Evolutionary conservation across 2,797 vertebrate genomes (phyloP), one percentile per base, ranked within the genome.

Genomic region (Hafferia zeledoni): DNA sequence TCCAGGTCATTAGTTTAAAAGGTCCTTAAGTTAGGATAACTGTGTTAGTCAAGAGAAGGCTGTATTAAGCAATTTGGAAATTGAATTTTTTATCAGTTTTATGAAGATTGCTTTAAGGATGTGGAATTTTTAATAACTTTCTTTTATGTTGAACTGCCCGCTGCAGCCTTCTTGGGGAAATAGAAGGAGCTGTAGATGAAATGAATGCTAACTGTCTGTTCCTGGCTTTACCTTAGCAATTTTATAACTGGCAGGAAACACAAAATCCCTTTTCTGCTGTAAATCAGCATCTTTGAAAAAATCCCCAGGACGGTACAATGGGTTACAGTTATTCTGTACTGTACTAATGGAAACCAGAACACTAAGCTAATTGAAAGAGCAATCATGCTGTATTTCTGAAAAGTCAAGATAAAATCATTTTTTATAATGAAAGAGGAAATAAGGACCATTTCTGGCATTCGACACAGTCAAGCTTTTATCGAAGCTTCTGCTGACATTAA

Each of bases 1-100:
- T 96, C 64, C 71, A 87, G 92, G 89, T 88, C 77, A 95, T 97
- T 96, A 96, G 92, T 96, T 97, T 96, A 94, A 97, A 96, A 96
- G 93, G 81, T 91, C 95, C 78, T 96, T 96, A 96, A 95, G 83
- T 94, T 97, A 94, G 88, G 93, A 96, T 94, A 96, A 96, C 95
- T 90, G 77, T 91, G 76, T 94, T 95, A 97, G 93, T 89, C 50
- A 83, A 88, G 79, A 92, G 91, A 92, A 95, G 77, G 35, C 41
- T 52, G 64, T 92, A 92, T 94, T 90, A 95, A 94, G 67, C 72
- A 95, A 96, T 86, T 95, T 89, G 87, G 91, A 97, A 97, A 84
- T 86, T 93, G 67, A 96, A 95, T 94, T 95, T 96, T 93, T 94
- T 94, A 85, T 90, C 64, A 91, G 59, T 69, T 96, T 94, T 74